Evolutionary conservation across 2,797 vertebrate genomes (phyloP).

Genomic region (Gambelia wislizenii): DNA sequence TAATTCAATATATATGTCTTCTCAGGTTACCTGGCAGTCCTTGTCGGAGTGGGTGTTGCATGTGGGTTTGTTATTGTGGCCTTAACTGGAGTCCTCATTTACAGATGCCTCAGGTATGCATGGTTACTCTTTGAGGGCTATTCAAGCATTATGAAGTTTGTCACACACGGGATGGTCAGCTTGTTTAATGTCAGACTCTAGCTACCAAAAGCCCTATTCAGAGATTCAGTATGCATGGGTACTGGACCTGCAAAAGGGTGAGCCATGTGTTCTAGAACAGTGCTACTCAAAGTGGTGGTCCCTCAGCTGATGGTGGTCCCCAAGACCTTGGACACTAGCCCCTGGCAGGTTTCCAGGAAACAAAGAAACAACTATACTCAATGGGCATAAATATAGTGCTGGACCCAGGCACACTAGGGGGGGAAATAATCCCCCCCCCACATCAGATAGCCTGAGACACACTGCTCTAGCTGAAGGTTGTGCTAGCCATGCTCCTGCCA

Average conservation of each 20-base stretch:
- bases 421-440: too few species aligned
- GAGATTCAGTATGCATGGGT: background rate
- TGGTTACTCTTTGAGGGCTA: constrained; percentile 12
- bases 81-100: constrained; percentile 51
- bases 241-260: background rate
- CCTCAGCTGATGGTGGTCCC: too few species aligned
- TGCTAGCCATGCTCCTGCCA: too few species aligned
- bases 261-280: background rate
- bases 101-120: constrained; percentile 67
- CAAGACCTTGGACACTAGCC: too few species aligned
- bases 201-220: background rate
- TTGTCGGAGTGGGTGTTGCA: constrained; percentile 74
- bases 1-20: constrained; percentile 30
- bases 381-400: too few species aligned
- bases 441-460: too few species aligned
- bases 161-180: background rate
- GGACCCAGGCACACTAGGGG: too few species aligned
- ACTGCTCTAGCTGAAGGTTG: too few species aligned
- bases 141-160: background rate
- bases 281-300: too few species aligned
- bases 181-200: background rate
- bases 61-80: constrained; percentile 60
- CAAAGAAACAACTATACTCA: too few species aligned
- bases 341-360: too few species aligned
- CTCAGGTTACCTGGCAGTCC: constrained; percentile 74